phyloP scores from a whole-genome alignment of 2,888 invertebrate species.

The Microctonus hyperodae region DNA sequence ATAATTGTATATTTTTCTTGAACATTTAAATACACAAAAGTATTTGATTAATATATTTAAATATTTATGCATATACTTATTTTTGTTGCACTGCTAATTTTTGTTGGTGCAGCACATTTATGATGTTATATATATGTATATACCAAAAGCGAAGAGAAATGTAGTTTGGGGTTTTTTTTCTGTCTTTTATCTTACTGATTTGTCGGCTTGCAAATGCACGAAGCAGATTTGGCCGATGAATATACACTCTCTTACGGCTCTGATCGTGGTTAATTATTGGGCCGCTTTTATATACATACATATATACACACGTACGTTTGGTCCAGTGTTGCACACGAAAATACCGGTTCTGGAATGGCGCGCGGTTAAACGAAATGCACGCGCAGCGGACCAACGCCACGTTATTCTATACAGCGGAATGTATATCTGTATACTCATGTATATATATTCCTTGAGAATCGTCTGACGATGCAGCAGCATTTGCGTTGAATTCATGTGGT shows the following conservation, averaged over 20 bases:
- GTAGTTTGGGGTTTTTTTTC: not conserved
- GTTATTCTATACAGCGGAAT: not conserved
- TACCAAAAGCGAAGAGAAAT: not conserved
- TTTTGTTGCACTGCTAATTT: no score
- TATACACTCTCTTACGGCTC: constrained; percentile 54
- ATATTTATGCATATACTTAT: no score
- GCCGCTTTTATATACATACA: constrained; percentile 50
- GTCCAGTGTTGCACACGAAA: constrained; percentile 37
- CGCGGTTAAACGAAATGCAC: constrained; percentile 7
- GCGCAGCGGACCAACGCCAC: not conserved
- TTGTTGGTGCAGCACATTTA: no score
- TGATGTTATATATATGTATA: no score
- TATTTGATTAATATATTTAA: no score
- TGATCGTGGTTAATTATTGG: constrained; percentile 59
- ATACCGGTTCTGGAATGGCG: constrained; percentile 29
- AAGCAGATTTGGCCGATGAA: constrained; percentile 18
- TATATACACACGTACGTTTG: no score
- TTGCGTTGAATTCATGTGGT: not conserved
- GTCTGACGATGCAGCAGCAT: not conserved
- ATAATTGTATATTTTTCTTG: no score
- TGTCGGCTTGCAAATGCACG: not conserved
- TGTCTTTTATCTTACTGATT: not conserved
- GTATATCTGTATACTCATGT: not conserved
- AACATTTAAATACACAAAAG: no score
- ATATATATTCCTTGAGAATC: not conserved